Evolutionary conservation across 2,113 vertebrate genomes (phyloP).

Genomic region (Stomatorhinus ivindoensis): DNA sequence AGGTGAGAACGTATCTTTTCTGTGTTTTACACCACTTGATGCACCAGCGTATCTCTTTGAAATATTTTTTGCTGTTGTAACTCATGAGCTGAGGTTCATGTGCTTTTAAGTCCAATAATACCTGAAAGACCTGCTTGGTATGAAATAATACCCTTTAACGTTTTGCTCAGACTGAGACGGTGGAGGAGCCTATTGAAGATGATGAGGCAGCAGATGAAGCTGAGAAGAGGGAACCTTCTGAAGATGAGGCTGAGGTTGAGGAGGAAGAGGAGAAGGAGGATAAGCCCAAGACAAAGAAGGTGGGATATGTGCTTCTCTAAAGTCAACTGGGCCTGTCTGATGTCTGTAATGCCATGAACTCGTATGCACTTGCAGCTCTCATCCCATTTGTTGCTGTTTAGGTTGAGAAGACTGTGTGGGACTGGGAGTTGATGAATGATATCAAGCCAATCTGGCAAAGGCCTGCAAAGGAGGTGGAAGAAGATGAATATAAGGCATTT

Average conservation of each 20-base stretch:
- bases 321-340: background rate
- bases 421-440: conserved; percentile 99
- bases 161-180: conserved; percentile 79
- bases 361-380: background rate
- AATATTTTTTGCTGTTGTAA: background rate
- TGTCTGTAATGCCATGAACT: background rate
- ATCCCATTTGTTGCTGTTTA: conserved; percentile 36
- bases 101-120: background rate
- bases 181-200: conserved; percentile 91
- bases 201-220: conserved; percentile 72
- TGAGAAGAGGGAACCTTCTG: conserved; percentile 77
- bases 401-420: conserved; percentile 99
- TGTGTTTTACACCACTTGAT: background rate
- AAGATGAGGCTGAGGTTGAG: conserved; percentile 90
- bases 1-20: conserved; percentile 59
- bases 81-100: background rate
- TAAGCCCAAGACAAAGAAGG: conserved; percentile 95
- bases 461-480: conserved; percentile 89
- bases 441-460: conserved; percentile 99
- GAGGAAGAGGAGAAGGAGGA: conserved; percentile 89
- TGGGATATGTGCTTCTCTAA: conserved; percentile 28
- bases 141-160: background rate
- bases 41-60: background rate
- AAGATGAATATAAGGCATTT: conserved; percentile 94
- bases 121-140: background rate